Percentiles rank a stretch among this genome's conserved stretches.
Evolutionary conservation across 1,140 invertebrate genomes (phyloP).

Genomic region (Scylla paramamosain): DNA sequence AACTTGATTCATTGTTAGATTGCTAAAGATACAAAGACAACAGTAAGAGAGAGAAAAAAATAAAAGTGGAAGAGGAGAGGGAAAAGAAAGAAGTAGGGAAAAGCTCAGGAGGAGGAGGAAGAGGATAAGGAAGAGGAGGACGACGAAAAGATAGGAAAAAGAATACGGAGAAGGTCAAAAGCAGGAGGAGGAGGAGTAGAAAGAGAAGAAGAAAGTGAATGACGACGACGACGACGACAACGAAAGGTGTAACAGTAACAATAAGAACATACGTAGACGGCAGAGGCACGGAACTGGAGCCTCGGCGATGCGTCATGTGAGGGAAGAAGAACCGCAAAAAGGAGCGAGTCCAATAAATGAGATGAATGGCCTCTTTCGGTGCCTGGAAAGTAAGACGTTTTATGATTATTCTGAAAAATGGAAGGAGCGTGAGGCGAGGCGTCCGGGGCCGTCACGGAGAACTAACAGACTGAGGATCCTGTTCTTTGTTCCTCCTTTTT

Average conservation of each 20-base stretch:
- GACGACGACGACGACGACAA: no score
- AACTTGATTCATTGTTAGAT: no score
- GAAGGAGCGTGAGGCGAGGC: background rate
- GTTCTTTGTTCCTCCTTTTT: no score
- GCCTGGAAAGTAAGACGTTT: constrained; percentile 10
- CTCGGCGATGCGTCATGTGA: background rate
- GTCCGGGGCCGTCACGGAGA: background rate
- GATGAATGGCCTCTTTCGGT: background rate
- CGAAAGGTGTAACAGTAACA: background rate
- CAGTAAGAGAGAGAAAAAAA: background rate
- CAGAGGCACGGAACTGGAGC: background rate
- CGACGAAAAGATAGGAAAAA: no score
- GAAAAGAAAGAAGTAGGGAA: background rate
- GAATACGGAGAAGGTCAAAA: no score
- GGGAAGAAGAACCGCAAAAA: background rate
- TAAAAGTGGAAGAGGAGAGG: background rate
- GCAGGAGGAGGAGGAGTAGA: no score
- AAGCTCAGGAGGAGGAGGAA: no score
- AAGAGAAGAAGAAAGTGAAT: no score
- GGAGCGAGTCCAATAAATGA: background rate
- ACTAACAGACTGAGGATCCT: background rate
- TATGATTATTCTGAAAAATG: constrained; percentile 24
- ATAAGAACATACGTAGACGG: background rate
- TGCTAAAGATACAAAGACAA: no score
- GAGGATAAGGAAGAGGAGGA: no score